Evolutionary conservation across 2,797 vertebrate species (phyloP), one percentile per base, ranked within the genome.

Genomic region (Melanotaenia boesemani): DNA sequence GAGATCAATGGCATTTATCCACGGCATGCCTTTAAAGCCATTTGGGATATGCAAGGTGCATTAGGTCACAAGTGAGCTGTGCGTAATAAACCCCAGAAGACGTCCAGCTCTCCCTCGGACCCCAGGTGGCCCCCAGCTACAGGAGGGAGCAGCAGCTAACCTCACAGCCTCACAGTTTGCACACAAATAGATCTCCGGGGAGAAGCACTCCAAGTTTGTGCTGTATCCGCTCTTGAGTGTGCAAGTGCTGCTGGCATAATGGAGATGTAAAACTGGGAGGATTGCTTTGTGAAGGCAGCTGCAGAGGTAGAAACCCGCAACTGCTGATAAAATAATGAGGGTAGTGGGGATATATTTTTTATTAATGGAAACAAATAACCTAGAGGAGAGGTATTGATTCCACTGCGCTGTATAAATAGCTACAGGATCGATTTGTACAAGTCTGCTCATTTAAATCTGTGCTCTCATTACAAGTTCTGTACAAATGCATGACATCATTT

Each of bases 151-250:
- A 54, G 79, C 83, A 56, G 64, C 71, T 39, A 60, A 82, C 66
- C 75, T 79, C 74, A 80, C 44, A 67, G 76, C 66, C 75, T 79
- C 74, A 79, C 48, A 67, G 76, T 84, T 81, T 83, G 81, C 76
- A 75, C 83, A 85, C 87, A 88, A 82, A 87, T 75, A 85, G 77
- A 75, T 89, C 86, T 81, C 84, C 1, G 7, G 87, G 82, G 87
- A 80, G 78, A 64, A 71, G 52, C 44, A 20, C 78, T 77, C 39
- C 4, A 72, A 81, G 75, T 87, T 74, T 74, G 66, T 30, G 52
- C 30, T 67, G 68, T 64, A 70, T 86, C 74, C 28, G 50, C 63
- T 34, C 32, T 65, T 20, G 55, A 63, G 56, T 85, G n/a, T 70
- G 67, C 55, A n/a, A 46, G 62, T 71, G 77, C 76, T 81, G 44